Evolutionary conservation across 2,888 invertebrate genomes (phyloP), one percentile per base, ranked within the genome.

Genomic region (Sesia bembeciformis): DNA sequence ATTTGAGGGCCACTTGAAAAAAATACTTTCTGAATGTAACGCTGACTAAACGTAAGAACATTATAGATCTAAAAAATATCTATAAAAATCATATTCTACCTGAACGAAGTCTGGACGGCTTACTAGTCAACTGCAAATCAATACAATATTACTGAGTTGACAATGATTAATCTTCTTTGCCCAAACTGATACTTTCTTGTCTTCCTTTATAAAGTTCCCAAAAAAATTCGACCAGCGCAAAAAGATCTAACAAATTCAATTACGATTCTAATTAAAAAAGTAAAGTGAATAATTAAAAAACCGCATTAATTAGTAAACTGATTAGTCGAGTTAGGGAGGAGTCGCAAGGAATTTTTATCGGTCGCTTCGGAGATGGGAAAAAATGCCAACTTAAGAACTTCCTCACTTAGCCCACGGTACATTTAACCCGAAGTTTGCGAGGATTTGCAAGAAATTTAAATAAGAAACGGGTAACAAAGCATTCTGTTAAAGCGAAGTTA

Each of bases 401-500:
- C 59, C 59, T 39, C 39, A 50, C 50, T 50, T 50, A 50, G 50
- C 39, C 38, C 50, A 50, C 52, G 52, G 40, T 52, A 52, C 8
- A 52, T 52, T 52, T 52, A 52, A 52, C 52, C 50, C 50, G 50
- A 62, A 65, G 62, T 67, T 62, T 62, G 61, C 57, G 57, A 58
- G 63, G 67, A 68, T 70, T 75, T 68, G 67, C 69, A 69, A 72
- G 70, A 69, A 72, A 76, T 73, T 72, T 68, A 70, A 73, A 71
- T 67, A 74, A 63, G 64, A 62, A 68, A 56, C 66, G 67, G 63
- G 65, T 65, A 62, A 72, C 77, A 73, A 76, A 76, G 72, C 75
- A 62, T 78, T 74, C 68, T 68, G 73, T 77, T 72, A 71, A 72
- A 66, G 68, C 62, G 56, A 68, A 69, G 70, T 74, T 75, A 74